These are phyloP conservation scores for Gracilinanus agilis DNA, from an alignment of 2,113 vertebrate species.

Conservation along the genomic window DNA sequence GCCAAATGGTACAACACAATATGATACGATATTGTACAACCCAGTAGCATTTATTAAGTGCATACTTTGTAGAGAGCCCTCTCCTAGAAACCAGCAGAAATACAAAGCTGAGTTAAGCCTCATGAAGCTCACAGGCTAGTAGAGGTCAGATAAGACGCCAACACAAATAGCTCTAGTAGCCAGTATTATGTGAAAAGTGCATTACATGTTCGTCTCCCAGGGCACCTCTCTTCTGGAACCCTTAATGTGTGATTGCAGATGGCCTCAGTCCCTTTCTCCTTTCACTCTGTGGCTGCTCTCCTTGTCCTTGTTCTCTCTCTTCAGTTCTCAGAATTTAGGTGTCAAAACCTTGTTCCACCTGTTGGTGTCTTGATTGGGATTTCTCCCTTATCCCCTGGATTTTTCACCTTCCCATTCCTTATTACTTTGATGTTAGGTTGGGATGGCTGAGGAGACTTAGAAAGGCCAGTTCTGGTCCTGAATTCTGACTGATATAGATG, in stretches of 20 bases:
- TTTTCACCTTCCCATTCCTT: rapidly evolving
- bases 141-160: not conserved
- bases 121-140: not conserved
- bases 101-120: not conserved
- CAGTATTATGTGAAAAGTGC: not conserved
- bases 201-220: not conserved
- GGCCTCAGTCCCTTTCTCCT: not conserved
- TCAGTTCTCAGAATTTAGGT: not conserved
- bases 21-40: not conserved
- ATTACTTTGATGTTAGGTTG: slow-evolving; percentile 37
- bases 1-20: not conserved
- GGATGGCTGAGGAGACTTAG: not conserved
- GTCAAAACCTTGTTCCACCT: not conserved
- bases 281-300: too few species aligned
- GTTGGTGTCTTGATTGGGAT: slow-evolving; percentile 34
- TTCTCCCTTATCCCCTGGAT: slow-evolving; percentile 12
- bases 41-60: not conserved
- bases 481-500: slow-evolving; percentile 57
- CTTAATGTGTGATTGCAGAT: not conserved
- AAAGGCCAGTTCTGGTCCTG: slow-evolving; percentile 23
- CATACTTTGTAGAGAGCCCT: not conserved
- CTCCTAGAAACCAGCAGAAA: not conserved
- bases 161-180: not conserved
- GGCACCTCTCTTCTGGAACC: not conserved
- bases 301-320: slow-evolving; percentile 27